Conservation (phyloP, 2,888 invertebrate species). For the Eupeodes luniger region DNA sequence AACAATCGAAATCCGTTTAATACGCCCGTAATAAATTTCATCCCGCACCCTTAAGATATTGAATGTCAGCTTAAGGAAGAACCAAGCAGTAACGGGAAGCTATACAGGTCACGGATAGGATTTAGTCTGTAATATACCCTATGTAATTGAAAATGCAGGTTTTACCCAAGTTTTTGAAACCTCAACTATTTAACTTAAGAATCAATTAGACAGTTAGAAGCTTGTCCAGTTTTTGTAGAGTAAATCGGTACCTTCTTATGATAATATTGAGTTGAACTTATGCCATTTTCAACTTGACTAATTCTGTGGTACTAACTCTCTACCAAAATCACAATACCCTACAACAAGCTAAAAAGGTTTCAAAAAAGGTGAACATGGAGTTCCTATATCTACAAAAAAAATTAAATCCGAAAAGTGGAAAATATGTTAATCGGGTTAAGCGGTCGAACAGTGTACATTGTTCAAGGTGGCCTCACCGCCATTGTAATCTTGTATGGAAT, state of each 20-base stretch:
- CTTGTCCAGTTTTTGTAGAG: too few species aligned
- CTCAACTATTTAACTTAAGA: too few species aligned
- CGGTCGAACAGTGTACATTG: constrained; percentile 46
- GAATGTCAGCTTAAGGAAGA: background rate
- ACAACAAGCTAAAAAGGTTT: background rate
- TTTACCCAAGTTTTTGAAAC: too few species aligned
- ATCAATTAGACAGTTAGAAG: too few species aligned
- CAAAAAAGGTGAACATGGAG: background rate
- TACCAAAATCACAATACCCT: constrained; percentile 4
- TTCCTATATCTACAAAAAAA: background rate
- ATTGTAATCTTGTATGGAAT: constrained; percentile 49
- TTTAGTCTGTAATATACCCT: background rate
- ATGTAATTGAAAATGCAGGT: background rate
- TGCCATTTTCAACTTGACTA: background rate
- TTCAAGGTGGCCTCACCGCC: constrained; percentile 23
- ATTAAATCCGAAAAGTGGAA: constrained; percentile 63
- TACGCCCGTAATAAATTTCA: constrained; percentile 63
- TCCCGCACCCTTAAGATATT: constrained; percentile 65
- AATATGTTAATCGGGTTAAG: constrained; percentile 76
- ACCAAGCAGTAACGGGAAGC: background rate
- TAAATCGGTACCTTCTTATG: too few species aligned
- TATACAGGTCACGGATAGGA: background rate
- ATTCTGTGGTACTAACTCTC: constrained; percentile 1
- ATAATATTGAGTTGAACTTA: background rate
- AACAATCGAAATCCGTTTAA: constrained; percentile 73